phyloP scores from a whole-genome alignment of 2,888 invertebrate genomes.

The Cryptocephalus moraei region DNA sequence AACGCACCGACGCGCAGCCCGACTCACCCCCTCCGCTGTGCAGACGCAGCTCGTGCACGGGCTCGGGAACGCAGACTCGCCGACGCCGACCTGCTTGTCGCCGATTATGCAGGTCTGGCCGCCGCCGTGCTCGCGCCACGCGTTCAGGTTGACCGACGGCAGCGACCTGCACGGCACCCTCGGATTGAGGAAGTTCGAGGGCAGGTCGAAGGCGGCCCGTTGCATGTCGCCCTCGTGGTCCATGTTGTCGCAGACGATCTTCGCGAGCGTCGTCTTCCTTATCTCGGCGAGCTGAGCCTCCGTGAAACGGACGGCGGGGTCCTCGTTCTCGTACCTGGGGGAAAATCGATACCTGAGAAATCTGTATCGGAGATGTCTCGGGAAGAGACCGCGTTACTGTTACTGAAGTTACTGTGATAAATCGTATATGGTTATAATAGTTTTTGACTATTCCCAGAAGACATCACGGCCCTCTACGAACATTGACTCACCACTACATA shows the following conservation, averaged over 20 bases:
- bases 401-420: too few species aligned
- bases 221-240: slow-evolving; percentile 80
- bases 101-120: slow-evolving; percentile 73
- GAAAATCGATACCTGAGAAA: too few species aligned
- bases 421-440: too few species aligned
- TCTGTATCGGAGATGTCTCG: too few species aligned
- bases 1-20: too few species aligned
- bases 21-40: slow-evolving; percentile 73
- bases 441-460: too few species aligned
- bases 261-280: slow-evolving; percentile 74
- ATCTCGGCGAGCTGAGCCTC: slow-evolving; percentile 83
- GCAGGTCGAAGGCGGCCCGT: slow-evolving; percentile 80
- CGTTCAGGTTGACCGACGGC: slow-evolving; percentile 68
- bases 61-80: slow-evolving; percentile 78
- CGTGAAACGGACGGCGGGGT: slow-evolving; percentile 66
- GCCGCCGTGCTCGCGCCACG: slow-evolving; percentile 66
- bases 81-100: slow-evolving; percentile 65
- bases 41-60: slow-evolving; percentile 87
- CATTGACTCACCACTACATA: too few species aligned
- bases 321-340: slow-evolving; percentile 70
- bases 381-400: too few species aligned
- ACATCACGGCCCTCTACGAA: too few species aligned
- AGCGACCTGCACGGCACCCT: slow-evolving; percentile 68
- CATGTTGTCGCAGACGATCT: slow-evolving; percentile 82
- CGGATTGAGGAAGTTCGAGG: slow-evolving; percentile 85